Evolutionary conservation across 1,140 invertebrate genomes (phyloP), one percentile per base, ranked within the genome.

Genomic region (Monomorium pharaonis): DNA sequence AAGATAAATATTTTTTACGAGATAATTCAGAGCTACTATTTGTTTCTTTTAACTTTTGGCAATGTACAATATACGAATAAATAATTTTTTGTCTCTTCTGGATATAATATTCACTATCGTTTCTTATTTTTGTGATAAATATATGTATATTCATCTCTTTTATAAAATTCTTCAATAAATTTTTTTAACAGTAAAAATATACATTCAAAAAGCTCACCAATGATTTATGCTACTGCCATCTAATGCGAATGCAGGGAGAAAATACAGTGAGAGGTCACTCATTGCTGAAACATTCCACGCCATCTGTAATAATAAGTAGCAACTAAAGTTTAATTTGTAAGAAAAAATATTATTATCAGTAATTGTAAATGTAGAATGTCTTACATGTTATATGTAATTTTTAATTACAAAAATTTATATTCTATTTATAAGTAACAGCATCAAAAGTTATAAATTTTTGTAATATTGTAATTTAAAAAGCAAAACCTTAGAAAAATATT

Each of bases 171-270:
- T n/a, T n/a, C n/a, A n/a, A n/a, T n/a, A n/a, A n/a, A n/a, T n/a
- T n/a, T n/a, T n/a, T n/a, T n/a, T n/a, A n/a, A n/a, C n/a, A n/a
- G n/a, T n/a, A n/a, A n/a, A n/a, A n/a, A n/a, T 37, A 37, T 2
- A 37, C 33, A 5, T 37, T 2, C 33, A 3, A 47, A 78, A 63
- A 62, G 2, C 42, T 65, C 30, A 78, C 27, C 14, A 7, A 24
- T 27, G n/a, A 56, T 51, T 7, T 62, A 9, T 27, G 10, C 16
- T 70, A 18, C 49, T 70, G 77, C 77, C 63, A 81, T 81, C 77
- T 81, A 3, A 42, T 3, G 62, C 1, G 2, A 16, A 62, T 27
- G 16, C 12, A 42, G n/a, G 4, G 27, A 6, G 4, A 63, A 21
- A 14, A 27, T 81, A 7, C 9, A 56, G 4, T 44, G 7, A 10